Base-by-base conservation (phyloP, 2,113 vertebrate genomes). In the Tenrec ecaudatus region DNA sequence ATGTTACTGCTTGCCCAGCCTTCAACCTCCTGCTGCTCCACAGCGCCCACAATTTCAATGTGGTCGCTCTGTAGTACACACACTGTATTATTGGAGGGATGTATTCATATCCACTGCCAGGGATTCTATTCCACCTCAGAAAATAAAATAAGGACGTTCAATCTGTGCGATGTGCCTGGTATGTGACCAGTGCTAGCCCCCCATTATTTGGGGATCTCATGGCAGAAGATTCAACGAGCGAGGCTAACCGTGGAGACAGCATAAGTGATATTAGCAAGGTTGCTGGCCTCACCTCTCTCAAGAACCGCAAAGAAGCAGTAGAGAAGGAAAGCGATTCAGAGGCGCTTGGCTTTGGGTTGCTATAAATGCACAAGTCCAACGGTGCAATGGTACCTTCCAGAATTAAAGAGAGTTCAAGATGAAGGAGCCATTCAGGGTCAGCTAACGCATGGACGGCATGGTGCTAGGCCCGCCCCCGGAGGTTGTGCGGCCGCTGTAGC, bases 1-100 rank as follows among this genome's bases (percentile, higher is more conserved):
- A 86, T 85, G 85, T 71, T 82, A 27, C 36, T 83, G 38, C 23
- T 93, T 94, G 82, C 86, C 88, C 10, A 38, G 31, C 38, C 92
- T 75, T 31, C 75, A 69, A 87, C 47, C 80, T 60, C 17, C 69
- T 83, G 9, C 53, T 79, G 68, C 33, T 86, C 66, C 85, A 64
- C 3, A 66, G 36, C 36, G 87, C 25, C 90, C 86, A 33, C 58
- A 71, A 64, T 83, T 86, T 85, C 86, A 91, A 93, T 47, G 57
- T 5, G 71, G 53, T 60, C 20, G 43, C 43, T 29, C 53, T 82
- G 2, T 69, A 43, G 66, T 80, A 31, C 16, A 90, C 25, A 27
- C 40, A 83, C 4, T 73, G 19, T 60, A 84, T 68, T 84, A 43
- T 75, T 62, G 14, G 29, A 31, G 91, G 76, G 75, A 62, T 71